phyloP scores from a whole-genome alignment of 2,888 invertebrate species.

The Lucinisca nassula region DNA sequence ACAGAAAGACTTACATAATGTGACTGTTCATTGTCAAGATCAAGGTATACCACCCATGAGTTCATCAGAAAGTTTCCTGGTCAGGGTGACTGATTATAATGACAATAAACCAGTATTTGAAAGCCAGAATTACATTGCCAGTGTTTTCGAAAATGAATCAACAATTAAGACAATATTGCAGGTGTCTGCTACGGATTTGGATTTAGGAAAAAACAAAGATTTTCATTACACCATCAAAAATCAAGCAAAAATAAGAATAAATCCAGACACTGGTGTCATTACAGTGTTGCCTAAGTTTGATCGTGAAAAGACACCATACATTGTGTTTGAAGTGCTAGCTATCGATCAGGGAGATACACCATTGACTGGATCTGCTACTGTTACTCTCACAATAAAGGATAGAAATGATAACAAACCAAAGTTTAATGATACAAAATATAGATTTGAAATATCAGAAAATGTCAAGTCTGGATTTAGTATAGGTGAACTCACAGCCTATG shows the following conservation, averaged over 20 bases:
- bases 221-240: slow-evolving; percentile 68
- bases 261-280: slow-evolving; percentile 71
- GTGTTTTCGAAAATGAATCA: slow-evolving; percentile 74
- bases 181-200: slow-evolving; percentile 94
- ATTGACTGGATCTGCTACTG: slow-evolving; percentile 74
- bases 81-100: slow-evolving; percentile 93
- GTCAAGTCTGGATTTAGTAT: slow-evolving; percentile 58
- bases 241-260: slow-evolving; percentile 38
- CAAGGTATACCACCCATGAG: slow-evolving; percentile 87
- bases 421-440: slow-evolving; percentile 53
- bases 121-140: slow-evolving; percentile 64
- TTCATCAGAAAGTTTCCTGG: slow-evolving; percentile 75
- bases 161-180: slow-evolving; percentile 91
- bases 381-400: slow-evolving; percentile 68
- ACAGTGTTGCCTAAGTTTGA: slow-evolving; percentile 71
- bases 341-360: slow-evolving; percentile 59
- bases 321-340: slow-evolving; percentile 70
- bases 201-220: slow-evolving; percentile 66
- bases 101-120: slow-evolving; percentile 97
- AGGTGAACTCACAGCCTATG: slow-evolving; percentile 60
- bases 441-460: slow-evolving; percentile 69
- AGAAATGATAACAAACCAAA: slow-evolving; percentile 72
- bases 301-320: slow-evolving; percentile 69
- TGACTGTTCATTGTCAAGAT: slow-evolving; percentile 90
- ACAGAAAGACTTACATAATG: slow-evolving; percentile 69